Base-by-base conservation (phyloP, 2,797 vertebrate species). In the Poeciliopsis paucimaculata region DNA sequence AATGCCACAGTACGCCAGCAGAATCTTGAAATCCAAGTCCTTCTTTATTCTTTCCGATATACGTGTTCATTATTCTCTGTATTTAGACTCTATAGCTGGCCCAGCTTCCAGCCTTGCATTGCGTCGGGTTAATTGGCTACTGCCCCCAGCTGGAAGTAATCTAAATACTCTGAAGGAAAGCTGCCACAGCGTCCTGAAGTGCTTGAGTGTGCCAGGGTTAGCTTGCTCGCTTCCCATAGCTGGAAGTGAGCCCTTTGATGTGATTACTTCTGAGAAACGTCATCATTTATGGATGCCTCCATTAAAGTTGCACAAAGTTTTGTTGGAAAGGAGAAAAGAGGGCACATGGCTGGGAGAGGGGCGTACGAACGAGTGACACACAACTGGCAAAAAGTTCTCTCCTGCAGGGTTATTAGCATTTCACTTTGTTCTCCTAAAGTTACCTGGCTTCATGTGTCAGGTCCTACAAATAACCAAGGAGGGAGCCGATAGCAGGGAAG, bases 201-300 rank as follows among this genome's bases (percentile, higher is more conserved):
- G 84, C 88, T 89, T 91, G 93, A 92, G 81, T 89, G 88, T 94
- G 91, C 94, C 93, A 91, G 86, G 91, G 89, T 82, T 53, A 90
- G 92, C 91, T 83, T 87, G 89, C 90, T 92, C 87, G 85, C 85
- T 84, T 92, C 90, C 90, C 91, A 78, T 89, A 85, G 94, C 94
- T 96, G 91, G 91, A 94, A 95, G 89, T 92, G 92, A 95, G 92
- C 70, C 79, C 93, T 97, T 95, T 96, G 95, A 97, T 96, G 93
- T 96, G 94, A 96, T 96, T 90, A 87, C 93, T 93, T 95, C 93
- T 95, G 96, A 96, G 93, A 90, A 95, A 94, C 87, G 84, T 95
- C 92, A 96, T 97, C 81, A 96, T 96, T 97, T 97, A 97, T 97
- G 97, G 95, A 97, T 96, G 93, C 90, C 86, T 95, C 89, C 93